phyloP scores from a whole-genome alignment of 1,140 invertebrate genomes.

The Euura saliciscinereae region DNA sequence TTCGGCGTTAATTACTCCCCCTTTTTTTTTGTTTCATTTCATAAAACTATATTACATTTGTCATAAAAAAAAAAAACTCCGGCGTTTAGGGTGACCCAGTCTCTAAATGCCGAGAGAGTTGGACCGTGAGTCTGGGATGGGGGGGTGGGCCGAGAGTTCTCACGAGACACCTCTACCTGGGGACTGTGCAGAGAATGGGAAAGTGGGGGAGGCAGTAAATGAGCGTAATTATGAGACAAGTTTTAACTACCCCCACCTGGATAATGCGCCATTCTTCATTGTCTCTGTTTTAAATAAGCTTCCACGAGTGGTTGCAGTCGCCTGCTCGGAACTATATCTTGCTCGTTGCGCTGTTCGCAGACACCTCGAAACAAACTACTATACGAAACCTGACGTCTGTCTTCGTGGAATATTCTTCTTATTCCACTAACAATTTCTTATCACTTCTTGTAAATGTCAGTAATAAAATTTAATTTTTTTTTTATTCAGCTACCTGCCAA shows the following conservation, averaged over 20 bases:
- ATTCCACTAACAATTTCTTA: too few relatives aligned
- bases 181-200: constrained; percentile 18
- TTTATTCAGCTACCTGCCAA: too few relatives aligned
- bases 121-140: constrained; percentile 9
- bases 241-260: constrained; percentile 54
- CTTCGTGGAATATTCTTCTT: too few relatives aligned
- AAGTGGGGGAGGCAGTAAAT: constrained; percentile 43
- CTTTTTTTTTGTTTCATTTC: too few relatives aligned
- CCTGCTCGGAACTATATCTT: not conserved
- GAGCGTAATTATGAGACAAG: constrained; percentile 59
- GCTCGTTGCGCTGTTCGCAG: not conserved
- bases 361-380: not conserved
- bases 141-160: constrained; percentile 14
- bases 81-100: too few relatives aligned
- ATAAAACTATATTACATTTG: too few relatives aligned
- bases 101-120: too few relatives aligned
- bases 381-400: not conserved
- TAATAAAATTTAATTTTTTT: too few relatives aligned
- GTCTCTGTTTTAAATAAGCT: constrained; percentile 53
- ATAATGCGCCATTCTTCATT: constrained; percentile 58
- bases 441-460: too few relatives aligned
- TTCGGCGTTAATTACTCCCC: too few relatives aligned
- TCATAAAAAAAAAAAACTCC: too few relatives aligned
- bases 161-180: constrained; percentile 19
- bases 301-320: constrained; percentile 27